Conservation (phyloP, 2,888 invertebrate genomes). For the Acrocera orbiculus region DNA sequence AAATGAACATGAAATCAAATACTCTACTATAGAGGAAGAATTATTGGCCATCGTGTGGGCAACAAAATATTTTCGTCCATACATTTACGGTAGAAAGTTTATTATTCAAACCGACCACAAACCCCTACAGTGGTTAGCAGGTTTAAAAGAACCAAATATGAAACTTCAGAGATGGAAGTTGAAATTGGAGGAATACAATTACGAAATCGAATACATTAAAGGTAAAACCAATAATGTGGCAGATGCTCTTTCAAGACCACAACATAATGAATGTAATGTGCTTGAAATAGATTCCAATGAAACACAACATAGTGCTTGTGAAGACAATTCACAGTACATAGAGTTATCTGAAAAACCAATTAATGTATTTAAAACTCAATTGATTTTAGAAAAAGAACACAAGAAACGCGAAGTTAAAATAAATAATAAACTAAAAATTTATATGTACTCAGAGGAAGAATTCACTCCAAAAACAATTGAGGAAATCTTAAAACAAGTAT, state of each 20-base stretch:
- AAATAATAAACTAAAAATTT: not conserved
- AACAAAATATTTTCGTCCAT: conserved; percentile 11
- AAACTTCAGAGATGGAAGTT: conserved; percentile 22
- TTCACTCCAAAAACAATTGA: not conserved
- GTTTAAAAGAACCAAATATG: conserved; percentile 22
- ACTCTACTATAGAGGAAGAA: conserved; percentile 9
- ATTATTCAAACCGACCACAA: conserved; percentile 10
- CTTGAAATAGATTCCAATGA: conserved; percentile 1
- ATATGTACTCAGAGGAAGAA: not conserved
- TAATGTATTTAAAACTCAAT: conserved; percentile 1
- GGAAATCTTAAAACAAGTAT: not conserved
- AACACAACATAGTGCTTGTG: not conserved
- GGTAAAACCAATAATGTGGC: conserved; percentile 11
- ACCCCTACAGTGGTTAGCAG: conserved; percentile 19
- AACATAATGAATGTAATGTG: not conserved
- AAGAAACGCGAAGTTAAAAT: not conserved
- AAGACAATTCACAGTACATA: not conserved
- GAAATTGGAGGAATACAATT: conserved; percentile 18
- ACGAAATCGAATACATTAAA: conserved; percentile 12
- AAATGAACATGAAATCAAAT: conserved; percentile 5
- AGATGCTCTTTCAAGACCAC: conserved; percentile 10
- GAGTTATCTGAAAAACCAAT: conserved; percentile 1
- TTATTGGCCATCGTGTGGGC: conserved; percentile 9
- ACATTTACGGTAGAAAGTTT: conserved; percentile 11
- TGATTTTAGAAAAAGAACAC: not conserved